These are phyloP conservation scores for Oncorhynchus mykiss DNA, from an alignment of 2,113 vertebrate genomes.

Conservation along the genomic window DNA sequence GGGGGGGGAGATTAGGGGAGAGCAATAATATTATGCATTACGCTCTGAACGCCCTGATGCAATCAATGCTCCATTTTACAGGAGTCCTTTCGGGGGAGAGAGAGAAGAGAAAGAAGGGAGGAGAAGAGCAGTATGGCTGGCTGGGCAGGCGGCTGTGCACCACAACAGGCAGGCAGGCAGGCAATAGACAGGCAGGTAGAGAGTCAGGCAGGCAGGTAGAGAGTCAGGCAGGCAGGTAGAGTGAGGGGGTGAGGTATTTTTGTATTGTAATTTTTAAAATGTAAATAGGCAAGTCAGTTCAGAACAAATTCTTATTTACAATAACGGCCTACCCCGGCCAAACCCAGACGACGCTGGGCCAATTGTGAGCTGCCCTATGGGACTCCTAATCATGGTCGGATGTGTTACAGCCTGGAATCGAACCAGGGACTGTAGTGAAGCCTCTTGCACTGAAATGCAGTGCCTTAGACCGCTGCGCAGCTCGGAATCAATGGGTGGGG, in stretches of 20 bases:
- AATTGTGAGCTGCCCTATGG: no score
- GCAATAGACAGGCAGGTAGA: background rate
- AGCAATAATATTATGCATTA: slow-evolving; percentile 67
- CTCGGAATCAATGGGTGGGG: no score
- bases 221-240: slow-evolving; percentile 1
- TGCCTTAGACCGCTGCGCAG: no score
- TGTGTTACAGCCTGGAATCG: no score
- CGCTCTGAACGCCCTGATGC: slow-evolving; percentile 51
- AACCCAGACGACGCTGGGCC: no score
- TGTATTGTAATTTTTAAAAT: no score
- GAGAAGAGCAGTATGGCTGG: background rate
- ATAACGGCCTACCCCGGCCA: no score
- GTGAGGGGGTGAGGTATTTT: background rate
- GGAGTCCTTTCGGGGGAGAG: slow-evolving; percentile 36
- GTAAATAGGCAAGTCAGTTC: no score
- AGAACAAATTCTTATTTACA: no score
- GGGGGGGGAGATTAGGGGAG: slow-evolving; percentile 20
- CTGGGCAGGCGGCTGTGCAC: background rate
- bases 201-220: background rate
- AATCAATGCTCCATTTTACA: slow-evolving; percentile 67
- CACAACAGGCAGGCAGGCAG: slow-evolving; percentile 18
- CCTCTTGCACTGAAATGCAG: no score
- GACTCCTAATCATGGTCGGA: no score
- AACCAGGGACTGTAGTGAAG: no score
- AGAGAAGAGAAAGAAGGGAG: slow-evolving; percentile 18